Base-by-base conservation (phyloP, 2,797 vertebrate genomes). In the Xerus rutilus region DNA sequence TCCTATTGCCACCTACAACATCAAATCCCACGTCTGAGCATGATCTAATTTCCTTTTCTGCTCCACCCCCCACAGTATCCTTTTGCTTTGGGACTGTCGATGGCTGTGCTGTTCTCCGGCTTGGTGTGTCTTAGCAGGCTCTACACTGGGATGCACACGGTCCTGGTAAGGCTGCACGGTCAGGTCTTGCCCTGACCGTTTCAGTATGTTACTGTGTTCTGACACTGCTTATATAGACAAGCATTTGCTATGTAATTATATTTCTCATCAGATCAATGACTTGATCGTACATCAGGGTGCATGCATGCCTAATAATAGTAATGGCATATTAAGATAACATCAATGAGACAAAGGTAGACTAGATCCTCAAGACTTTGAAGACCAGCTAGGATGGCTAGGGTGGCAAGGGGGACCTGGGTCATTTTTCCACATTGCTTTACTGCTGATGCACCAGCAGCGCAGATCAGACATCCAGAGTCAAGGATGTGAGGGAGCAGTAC, bases 141-240 rank as follows among this genome's bases (percentile, higher is more conserved):
- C 78, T 99, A 99, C 98, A 99, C 99, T 0, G 99, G 99, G 96
- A 99, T 99, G 99, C 99, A 99, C 98, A 99, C 99, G 0, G 98
- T 99, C n/a, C 98, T 99, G 99, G 99, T 99, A 98, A 99, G 99
- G 82, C 47, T 49, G 4, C 3, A 3, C 2, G 14, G 17, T 17
- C 17, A 0, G 39, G 45, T 30, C 21, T 59, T 0, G 13, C 2
- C 1, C n/a, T 15, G 32, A 39, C 14, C 14, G 10, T n/a, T 49
- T 21, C 8, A 7, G 17, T 4, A 13, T 30, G 57, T 28, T 13
- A 8, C 0, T 59, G 39, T 85, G 74, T 64, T 82, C 35, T 65
- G 64, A 39, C 11, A 7, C 6, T 45, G 32, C 14, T 14, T n/a
- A 25, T 54, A 65, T 35, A 25, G 64, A 32, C 65, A 49, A 17